Conservation (phyloP, 2,888 invertebrate species). For the Didymodactylos carnosus region DNA sequence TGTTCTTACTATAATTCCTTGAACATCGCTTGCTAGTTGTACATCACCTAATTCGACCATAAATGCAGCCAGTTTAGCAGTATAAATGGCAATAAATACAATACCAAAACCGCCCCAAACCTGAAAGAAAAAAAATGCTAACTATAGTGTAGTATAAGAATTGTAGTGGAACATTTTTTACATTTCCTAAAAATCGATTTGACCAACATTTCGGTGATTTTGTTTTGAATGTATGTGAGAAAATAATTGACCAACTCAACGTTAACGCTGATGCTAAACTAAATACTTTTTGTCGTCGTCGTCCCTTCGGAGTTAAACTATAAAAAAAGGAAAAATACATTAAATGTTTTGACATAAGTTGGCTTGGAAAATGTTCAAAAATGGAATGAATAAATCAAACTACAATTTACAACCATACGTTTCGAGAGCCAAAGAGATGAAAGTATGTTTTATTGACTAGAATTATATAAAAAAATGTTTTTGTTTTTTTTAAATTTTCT, state of each 20-base stretch:
- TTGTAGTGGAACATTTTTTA: not conserved
- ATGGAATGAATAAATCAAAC: too few species aligned
- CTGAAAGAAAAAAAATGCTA: too few species aligned
- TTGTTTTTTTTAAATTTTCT: too few species aligned
- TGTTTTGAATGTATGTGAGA: slow-evolving; percentile 16
- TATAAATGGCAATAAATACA: slow-evolving; percentile 15
- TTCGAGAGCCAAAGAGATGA: too few species aligned
- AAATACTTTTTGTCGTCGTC: slow-evolving; percentile 14
- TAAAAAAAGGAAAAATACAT: not conserved
- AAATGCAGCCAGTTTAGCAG: slow-evolving; percentile 15
- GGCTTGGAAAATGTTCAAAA: too few species aligned
- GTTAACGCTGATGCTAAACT: slow-evolving; percentile 16
- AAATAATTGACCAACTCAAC: slow-evolving; percentile 15
- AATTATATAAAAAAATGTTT: too few species aligned
- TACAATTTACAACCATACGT: too few species aligned
- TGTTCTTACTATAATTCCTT: not conserved
- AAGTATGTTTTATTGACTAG: too few species aligned
- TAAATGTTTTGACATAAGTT: too few species aligned
- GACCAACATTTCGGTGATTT: slow-evolving; percentile 16
- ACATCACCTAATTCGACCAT: slow-evolving; percentile 11
- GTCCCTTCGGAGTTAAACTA: slow-evolving; percentile 13
- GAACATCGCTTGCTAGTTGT: not conserved
- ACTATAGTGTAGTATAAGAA: not conserved
- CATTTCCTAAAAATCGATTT: slow-evolving; percentile 5
- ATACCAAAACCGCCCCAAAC: slow-evolving; percentile 15